Evolutionary conservation across 1,140 invertebrate species (phyloP).

Genomic region (Anthonomus grandis): DNA sequence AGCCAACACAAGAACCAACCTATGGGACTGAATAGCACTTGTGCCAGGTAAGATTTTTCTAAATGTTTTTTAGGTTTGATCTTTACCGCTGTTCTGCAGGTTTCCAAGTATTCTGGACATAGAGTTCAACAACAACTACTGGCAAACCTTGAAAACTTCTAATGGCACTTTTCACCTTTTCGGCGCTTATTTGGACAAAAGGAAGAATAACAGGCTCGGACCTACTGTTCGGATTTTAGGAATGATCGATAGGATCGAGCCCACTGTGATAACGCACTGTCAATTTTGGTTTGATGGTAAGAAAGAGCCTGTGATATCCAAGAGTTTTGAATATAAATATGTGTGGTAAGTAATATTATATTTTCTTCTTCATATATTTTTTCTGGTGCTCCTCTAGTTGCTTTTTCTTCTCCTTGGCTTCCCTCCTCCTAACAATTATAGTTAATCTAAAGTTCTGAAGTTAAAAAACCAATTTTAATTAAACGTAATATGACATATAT

Average conservation of each 20-base stretch:
- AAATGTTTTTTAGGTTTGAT: not conserved
- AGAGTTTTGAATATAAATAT: slow-evolving; percentile 86
- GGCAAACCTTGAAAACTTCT: slow-evolving; percentile 75
- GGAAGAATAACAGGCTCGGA: slow-evolving; percentile 70
- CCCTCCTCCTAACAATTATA: no score
- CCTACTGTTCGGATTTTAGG: slow-evolving; percentile 82
- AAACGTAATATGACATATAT: no score
- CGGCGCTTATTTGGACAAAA: slow-evolving; percentile 83
- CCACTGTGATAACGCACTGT: slow-evolving; percentile 76
- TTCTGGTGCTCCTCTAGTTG: no score
- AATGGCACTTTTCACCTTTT: slow-evolving; percentile 87
- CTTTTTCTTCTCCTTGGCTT: no score
- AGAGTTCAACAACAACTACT: slow-evolving; percentile 89
- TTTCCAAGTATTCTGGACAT: slow-evolving; percentile 85
- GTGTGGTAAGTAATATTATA: slow-evolving; percentile 74
- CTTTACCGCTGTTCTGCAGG: slow-evolving; percentile 35
- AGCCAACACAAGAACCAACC: slow-evolving; percentile 72
- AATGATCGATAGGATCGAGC: slow-evolving; percentile 87
- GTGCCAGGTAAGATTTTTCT: slow-evolving; percentile 51
- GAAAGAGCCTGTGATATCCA: slow-evolving; percentile 72
- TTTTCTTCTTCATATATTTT: no score
- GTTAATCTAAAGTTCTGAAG: no score
- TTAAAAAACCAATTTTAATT: no score
- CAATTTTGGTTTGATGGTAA: slow-evolving; percentile 88
- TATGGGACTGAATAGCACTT: slow-evolving; percentile 70